Conservation (phyloP, 2,888 invertebrate species). For the Anthrax anthrax region DNA sequence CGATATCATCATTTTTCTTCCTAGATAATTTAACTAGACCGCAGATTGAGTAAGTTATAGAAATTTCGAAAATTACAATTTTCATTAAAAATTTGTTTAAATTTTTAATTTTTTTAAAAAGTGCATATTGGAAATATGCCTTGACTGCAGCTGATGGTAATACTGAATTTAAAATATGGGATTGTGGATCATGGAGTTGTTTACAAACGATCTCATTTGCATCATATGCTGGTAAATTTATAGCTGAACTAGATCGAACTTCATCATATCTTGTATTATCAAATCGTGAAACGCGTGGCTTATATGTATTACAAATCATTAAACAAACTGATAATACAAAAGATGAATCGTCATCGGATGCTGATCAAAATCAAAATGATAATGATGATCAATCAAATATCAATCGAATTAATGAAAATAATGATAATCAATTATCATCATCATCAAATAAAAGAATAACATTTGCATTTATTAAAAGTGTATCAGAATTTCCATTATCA, state of each 20-base stretch:
- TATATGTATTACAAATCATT: conserved; percentile 66
- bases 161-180: conserved; percentile 83
- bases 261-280: conserved; percentile 78
- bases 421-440: background rate
- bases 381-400: background rate
- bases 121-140: conserved; percentile 89
- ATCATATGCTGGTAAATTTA: conserved; percentile 23
- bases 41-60: conserved; percentile 51
- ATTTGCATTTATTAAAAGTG: conserved; percentile 51
- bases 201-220: conserved; percentile 70
- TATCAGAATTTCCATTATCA: conserved; percentile 77
- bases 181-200: conserved; percentile 88
- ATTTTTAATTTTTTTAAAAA: conserved; percentile 15
- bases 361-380: background rate
- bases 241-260: conserved; percentile 66
- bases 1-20: conserved; percentile 81
- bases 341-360: background rate
- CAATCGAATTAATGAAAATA: background rate
- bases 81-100: too few species aligned
- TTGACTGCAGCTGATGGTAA: conserved; percentile 84
- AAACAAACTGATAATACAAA: conserved; percentile 38
- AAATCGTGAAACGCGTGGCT: conserved; percentile 67
- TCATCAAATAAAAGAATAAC: background rate
- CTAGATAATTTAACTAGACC: conserved; percentile 80
- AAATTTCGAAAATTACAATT: background rate